Evolutionary conservation across 2,888 invertebrate species (phyloP).

Genomic region (Homarus gammarus): DNA sequence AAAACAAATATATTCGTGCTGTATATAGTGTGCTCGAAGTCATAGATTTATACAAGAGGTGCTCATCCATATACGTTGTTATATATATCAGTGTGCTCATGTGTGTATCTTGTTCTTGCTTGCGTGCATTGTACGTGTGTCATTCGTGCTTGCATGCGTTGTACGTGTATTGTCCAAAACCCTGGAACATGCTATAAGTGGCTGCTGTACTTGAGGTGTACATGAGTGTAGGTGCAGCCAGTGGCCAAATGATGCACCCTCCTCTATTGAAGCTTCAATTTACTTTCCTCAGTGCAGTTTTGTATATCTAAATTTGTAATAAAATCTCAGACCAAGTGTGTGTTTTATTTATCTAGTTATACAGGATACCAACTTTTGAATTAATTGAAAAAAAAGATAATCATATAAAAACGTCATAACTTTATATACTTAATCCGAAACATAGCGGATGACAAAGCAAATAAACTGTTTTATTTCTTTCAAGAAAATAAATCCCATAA

Average conservation of each 20-base stretch:
- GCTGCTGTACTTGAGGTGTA: too few relatives aligned
- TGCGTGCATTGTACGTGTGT: neutral
- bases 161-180: neutral
- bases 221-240: neutral
- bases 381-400: too few relatives aligned
- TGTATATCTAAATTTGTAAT: slow-evolving; percentile 40
- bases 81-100: too few relatives aligned
- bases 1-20: neutral
- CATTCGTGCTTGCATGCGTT: neutral
- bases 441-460: too few relatives aligned
- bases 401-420: too few relatives aligned
- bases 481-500: too few relatives aligned
- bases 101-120: neutral
- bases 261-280: neutral
- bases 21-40: neutral
- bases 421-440: too few relatives aligned
- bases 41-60: neutral
- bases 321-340: neutral
- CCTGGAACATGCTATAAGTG: too few relatives aligned
- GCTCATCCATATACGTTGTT: neutral
- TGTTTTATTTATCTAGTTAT: neutral
- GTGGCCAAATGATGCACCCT: neutral
- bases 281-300: neutral
- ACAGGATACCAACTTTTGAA: too few relatives aligned
- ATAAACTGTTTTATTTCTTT: too few relatives aligned